These are phyloP conservation scores for Formica aserva DNA, from an alignment of 2,888 invertebrate genomes.

Conservation along the genomic window DNA sequence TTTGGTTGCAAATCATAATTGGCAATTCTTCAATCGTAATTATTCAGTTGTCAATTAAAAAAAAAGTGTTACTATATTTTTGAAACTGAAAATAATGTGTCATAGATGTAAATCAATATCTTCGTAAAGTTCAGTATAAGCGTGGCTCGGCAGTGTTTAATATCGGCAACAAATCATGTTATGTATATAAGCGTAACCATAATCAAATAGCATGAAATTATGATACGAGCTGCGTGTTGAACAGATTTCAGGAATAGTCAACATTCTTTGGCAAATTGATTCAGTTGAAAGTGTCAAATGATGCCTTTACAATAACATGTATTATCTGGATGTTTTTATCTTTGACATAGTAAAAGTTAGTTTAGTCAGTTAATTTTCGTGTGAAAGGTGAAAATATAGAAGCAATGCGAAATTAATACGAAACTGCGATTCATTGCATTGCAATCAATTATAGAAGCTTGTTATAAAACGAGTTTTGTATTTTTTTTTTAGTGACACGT, in stretches of 20 bases:
- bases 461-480: neutral
- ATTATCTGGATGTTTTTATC: neutral
- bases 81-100: conserved; percentile 42
- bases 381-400: neutral
- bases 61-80: conserved; percentile 56
- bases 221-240: neutral
- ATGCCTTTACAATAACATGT: conserved; percentile 7
- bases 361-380: neutral
- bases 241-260: neutral
- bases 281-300: conserved; percentile 3
- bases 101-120: conserved; percentile 43
- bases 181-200: conserved; percentile 49
- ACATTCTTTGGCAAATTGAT: neutral
- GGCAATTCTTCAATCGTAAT: neutral
- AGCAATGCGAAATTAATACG: neutral
- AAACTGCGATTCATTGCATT: conserved; percentile 27
- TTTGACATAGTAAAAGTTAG: neutral
- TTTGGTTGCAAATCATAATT: neutral
- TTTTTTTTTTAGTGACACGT: conserved; percentile 10
- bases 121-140: conserved; percentile 46
- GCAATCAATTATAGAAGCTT: neutral
- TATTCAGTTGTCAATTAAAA: conserved; percentile 14
- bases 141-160: conserved; percentile 70
- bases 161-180: conserved; percentile 47
- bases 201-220: conserved; percentile 42